Percentiles rank a stretch among this genome's conserved stretches.
Evolutionary conservation across 2,113 vertebrate genomes (phyloP).

Genomic region (Carassius auratus): DNA sequence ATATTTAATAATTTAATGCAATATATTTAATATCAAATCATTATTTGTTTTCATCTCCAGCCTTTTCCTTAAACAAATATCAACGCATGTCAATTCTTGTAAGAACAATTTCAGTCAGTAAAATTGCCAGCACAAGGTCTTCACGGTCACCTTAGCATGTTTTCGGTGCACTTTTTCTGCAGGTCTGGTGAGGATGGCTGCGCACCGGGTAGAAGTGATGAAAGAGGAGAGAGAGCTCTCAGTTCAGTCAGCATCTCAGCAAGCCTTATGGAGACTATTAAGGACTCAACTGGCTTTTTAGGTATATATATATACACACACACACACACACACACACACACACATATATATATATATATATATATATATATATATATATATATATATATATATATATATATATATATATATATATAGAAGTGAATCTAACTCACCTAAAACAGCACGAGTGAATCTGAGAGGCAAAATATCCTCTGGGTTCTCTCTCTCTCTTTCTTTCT

Average conservation of each 20-base stretch:
- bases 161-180: slow-evolving; percentile 14
- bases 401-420: slow-evolving; percentile 66
- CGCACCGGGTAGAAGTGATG: slow-evolving; percentile 34
- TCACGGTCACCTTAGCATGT: neutral
- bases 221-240: slow-evolving; percentile 55
- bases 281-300: slow-evolving; percentile 52
- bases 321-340: too few relatives aligned
- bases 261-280: slow-evolving; percentile 52
- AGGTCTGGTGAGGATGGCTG: neutral
- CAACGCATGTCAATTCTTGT: too few relatives aligned
- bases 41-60: too few relatives aligned
- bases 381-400: slow-evolving; percentile 69
- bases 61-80: too few relatives aligned
- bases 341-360: too few relatives aligned
- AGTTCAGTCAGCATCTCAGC: slow-evolving; percentile 43
- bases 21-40: too few relatives aligned
- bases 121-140: too few relatives aligned
- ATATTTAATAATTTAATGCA: too few relatives aligned
- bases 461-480: slow-evolving; percentile 80
- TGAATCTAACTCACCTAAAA: slow-evolving; percentile 71
- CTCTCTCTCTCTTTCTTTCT: slow-evolving; percentile 66
- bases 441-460: slow-evolving; percentile 79
- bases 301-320: too few relatives aligned
- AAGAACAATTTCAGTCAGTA: neutral
- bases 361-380: too few relatives aligned